Conservation (phyloP, 2,113 vertebrate species). For the Boulengeromyrus knoepffleri region DNA sequence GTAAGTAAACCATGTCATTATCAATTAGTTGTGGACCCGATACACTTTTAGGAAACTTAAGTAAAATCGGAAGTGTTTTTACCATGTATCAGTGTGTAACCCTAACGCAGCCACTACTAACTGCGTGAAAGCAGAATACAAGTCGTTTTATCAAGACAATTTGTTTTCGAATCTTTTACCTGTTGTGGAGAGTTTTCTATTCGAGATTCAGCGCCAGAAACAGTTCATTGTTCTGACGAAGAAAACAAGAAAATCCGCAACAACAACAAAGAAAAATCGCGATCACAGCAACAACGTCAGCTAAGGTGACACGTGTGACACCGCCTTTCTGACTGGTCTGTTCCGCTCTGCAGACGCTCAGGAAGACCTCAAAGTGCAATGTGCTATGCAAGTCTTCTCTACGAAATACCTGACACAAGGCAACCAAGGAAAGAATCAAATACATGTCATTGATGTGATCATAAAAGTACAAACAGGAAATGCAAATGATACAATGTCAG, state of each 20-base stretch:
- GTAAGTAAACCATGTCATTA: background rate
- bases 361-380: background rate
- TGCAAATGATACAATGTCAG: background rate
- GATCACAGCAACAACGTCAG: background rate
- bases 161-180: conserved; percentile 9
- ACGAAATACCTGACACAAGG: background rate
- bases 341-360: background rate
- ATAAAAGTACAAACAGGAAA: conserved; percentile 1
- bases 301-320: background rate
- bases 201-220: background rate
- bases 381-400: background rate
- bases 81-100: background rate
- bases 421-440: background rate
- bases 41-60: background rate
- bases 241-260: background rate
- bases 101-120: background rate
- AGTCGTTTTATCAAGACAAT: background rate
- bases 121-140: background rate
- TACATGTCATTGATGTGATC: background rate
- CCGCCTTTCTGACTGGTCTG: background rate
- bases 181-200: conserved; percentile 1
- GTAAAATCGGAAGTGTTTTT: background rate
- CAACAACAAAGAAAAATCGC: background rate
- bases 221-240: conserved; percentile 5
- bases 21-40: background rate